Evolutionary conservation across 2,888 invertebrate genomes (phyloP).

Genomic region (Eurytoma adleriae): DNA sequence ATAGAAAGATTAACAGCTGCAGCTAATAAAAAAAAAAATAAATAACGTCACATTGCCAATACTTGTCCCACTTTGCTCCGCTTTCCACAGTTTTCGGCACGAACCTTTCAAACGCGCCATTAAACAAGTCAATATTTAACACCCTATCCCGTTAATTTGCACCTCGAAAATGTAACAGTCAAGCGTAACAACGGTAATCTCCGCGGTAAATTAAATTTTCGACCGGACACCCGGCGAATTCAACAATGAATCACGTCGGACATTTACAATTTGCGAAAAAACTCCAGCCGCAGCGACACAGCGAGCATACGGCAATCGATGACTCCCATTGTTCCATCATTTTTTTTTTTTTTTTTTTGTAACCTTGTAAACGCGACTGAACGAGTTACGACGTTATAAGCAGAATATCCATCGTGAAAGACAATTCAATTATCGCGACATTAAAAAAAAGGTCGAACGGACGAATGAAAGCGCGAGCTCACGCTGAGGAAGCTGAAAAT

Average conservation of each 20-base stretch:
- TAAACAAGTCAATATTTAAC: too few relatives aligned
- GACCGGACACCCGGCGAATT: not conserved
- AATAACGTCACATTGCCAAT: too few relatives aligned
- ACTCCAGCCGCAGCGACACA: not conserved
- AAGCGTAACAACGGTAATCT: not conserved
- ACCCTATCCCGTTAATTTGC: too few relatives aligned
- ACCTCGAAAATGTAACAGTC: too few relatives aligned
- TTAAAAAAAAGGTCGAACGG: constrained; percentile 19
- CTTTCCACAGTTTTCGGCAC: too few relatives aligned
- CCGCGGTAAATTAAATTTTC: not conserved
- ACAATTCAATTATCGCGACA: constrained; percentile 25
- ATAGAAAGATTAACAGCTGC: too few relatives aligned
- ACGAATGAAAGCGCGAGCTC: constrained; percentile 1
- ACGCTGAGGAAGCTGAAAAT: constrained; percentile 14
- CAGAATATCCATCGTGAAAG: constrained; percentile 29
- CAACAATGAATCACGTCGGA: not conserved
- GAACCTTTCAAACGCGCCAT: too few relatives aligned
- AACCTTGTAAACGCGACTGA: constrained; percentile 17
- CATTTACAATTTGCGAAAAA: not conserved
- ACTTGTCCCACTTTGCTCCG: too few relatives aligned
- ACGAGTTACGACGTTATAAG: constrained; percentile 36
- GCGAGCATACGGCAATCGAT: constrained; percentile 30
- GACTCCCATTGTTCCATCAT: not conserved
- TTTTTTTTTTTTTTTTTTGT: constrained; percentile 15
- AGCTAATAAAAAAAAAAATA: too few relatives aligned